Evolutionary conservation across 2,888 invertebrate species (phyloP).

Genomic region (Spilosoma lubricipeda): DNA sequence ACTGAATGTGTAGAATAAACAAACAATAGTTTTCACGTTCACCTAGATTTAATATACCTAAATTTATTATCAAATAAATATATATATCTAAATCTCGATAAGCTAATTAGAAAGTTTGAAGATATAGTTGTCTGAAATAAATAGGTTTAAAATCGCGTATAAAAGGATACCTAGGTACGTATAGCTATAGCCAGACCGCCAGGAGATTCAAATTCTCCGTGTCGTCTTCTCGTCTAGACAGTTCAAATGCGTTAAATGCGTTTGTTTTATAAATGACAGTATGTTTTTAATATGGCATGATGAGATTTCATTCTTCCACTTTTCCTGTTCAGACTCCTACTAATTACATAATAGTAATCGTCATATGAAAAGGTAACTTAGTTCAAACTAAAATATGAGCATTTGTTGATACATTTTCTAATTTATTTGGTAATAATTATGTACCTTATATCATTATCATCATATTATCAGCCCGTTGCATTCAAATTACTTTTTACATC

Average conservation of each 20-base stretch:
- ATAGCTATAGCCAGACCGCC: not conserved
- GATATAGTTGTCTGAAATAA: too few species aligned
- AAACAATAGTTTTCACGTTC: not conserved
- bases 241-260: conserved; percentile 13
- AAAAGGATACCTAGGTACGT: not conserved
- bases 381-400: too few species aligned
- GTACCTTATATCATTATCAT: too few species aligned
- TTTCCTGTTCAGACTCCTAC: not conserved
- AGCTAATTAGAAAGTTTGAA: too few species aligned
- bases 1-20: too few species aligned
- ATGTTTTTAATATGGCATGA: not conserved
- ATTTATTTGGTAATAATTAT: too few species aligned
- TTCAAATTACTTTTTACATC: too few species aligned
- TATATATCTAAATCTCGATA: not conserved
- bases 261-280: conserved; percentile 14
- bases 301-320: conserved; percentile 8
- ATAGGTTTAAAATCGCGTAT: not conserved
- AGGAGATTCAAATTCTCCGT: not conserved
- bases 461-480: too few species aligned
- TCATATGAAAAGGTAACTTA: too few species aligned
- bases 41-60: not conserved
- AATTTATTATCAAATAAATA: not conserved
- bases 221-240: conserved; percentile 3
- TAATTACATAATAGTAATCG: not conserved
- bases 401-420: too few species aligned